Evolutionary conservation across 2,888 invertebrate species (phyloP), one percentile per base, ranked within the genome.

Genomic region (Chrysodeixis includens): DNA sequence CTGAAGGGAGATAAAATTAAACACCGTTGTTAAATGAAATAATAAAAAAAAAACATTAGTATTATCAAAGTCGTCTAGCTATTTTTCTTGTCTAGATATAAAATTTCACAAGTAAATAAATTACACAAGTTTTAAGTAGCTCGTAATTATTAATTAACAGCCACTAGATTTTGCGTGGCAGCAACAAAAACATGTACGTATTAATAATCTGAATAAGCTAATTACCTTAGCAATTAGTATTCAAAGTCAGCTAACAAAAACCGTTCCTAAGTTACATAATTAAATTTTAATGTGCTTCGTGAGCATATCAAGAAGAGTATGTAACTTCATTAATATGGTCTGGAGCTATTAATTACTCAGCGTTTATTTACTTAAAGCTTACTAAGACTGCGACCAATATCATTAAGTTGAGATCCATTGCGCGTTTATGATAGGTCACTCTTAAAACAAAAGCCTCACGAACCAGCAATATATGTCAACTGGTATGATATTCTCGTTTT

Each of bases 361-460:
- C 18, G 20, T 22, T 61, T 62, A 76, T 68, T 69, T 66, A 51
- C 66, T 71, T 76, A 71, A 61, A 56, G 60, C 22, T 22, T 30
- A 66, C n/a, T n/a, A n/a, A n/a, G n/a, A n/a, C n/a, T 58, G 26
- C 3, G 26, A 26, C 3, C 2, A 26, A 4, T 26, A 26, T 26
- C 26, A 6, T 2, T 26, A 26, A 26, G 26, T 26, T 26, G 26
- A 2, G 6, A 26, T 26, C 2, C 26, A 26, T 26, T 26, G 26
- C 26, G n/a, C 26, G 26, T 26, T 26, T 26, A 4, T 26, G 26
- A 26, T 26, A 2, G 6, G 26, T 6, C 26, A 4, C 56, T 57
- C 62, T 54, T 32, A 35, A 35, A 10, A 35, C 35, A 35, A 14
- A n/a, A 14, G 35, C 35, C 12, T 9, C 10, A 35, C 35, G 6